Conservation (phyloP, 2,888 invertebrate species). For the Mechanitis messenoides region DNA sequence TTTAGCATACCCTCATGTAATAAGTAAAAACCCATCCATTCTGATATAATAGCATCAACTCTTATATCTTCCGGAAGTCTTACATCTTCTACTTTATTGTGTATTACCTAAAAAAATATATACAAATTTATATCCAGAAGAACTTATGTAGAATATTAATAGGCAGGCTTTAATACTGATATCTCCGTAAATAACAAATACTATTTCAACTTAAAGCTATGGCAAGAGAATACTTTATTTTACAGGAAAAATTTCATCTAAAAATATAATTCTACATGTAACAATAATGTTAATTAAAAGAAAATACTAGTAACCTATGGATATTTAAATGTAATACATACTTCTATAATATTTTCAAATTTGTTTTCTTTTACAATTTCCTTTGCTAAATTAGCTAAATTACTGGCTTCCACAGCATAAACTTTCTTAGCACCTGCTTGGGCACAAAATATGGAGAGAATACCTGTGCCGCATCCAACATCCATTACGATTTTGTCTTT, state of each 20-base stretch:
- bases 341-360: constrained; percentile 80
- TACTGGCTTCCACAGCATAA: constrained; percentile 89
- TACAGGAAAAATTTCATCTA: too few relatives aligned
- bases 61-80: constrained; percentile 78
- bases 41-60: constrained; percentile 94
- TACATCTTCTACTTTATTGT: constrained; percentile 86
- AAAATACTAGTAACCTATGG: too few relatives aligned
- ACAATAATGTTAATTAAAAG: too few relatives aligned
- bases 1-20: constrained; percentile 97
- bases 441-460: constrained; percentile 92
- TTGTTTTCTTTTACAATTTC: constrained; percentile 84
- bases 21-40: constrained; percentile 99
- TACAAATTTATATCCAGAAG: not conserved
- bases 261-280: too few relatives aligned
- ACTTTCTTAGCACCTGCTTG: constrained; percentile 92
- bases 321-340: constrained; percentile 37
- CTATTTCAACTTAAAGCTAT: too few relatives aligned
- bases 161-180: too few relatives aligned
- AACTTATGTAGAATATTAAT: too few relatives aligned
- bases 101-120: constrained; percentile 76
- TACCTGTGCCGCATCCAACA: constrained; percentile 91
- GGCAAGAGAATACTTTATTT: too few relatives aligned
- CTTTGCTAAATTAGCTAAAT: constrained; percentile 79
- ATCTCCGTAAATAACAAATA: too few relatives aligned
- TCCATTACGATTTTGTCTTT: constrained; percentile 88